phyloP scores from a whole-genome alignment of 2,797 vertebrate genomes.

The Notamacropus eugenii region DNA sequence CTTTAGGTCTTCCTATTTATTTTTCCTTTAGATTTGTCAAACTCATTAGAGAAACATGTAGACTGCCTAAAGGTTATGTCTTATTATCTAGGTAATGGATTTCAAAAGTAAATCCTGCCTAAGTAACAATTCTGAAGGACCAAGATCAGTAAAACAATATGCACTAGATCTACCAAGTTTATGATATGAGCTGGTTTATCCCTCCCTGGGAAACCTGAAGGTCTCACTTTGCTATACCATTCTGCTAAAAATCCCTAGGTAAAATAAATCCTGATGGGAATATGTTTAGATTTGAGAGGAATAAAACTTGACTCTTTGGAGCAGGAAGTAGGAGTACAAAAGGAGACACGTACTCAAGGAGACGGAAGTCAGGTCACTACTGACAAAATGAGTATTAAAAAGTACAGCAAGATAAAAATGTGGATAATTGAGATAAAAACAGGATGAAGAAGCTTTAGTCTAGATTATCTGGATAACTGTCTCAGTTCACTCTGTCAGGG shows the following conservation, averaged over 20 bases:
- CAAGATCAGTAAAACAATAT: neutral
- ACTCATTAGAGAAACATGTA: neutral
- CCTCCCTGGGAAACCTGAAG: neutral
- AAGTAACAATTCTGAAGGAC: neutral
- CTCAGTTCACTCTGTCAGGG: neutral
- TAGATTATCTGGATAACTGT: neutral
- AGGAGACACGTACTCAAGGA: neutral
- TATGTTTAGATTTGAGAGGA: conserved; percentile 42
- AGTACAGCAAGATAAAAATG: conserved; percentile 29
- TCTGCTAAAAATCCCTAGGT: neutral
- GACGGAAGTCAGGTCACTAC: neutral
- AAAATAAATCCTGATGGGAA: conserved; percentile 24
- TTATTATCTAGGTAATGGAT: neutral
- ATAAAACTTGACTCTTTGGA: conserved; percentile 7
- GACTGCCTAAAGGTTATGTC: neutral
- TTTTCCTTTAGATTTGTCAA: neutral
- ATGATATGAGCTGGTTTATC: neutral
- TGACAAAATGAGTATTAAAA: conserved; percentile 1
- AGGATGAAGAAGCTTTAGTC: conserved; percentile 21
- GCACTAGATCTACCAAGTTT: neutral
- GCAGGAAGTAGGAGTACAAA: neutral
- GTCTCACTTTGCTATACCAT: neutral
- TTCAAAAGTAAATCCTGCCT: neutral
- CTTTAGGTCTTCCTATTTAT: neutral
- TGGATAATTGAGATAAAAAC: conserved; percentile 28